Evolutionary conservation across 2,113 vertebrate genomes (phyloP).

Genomic region (Corythoichthys haematopterus): DNA sequence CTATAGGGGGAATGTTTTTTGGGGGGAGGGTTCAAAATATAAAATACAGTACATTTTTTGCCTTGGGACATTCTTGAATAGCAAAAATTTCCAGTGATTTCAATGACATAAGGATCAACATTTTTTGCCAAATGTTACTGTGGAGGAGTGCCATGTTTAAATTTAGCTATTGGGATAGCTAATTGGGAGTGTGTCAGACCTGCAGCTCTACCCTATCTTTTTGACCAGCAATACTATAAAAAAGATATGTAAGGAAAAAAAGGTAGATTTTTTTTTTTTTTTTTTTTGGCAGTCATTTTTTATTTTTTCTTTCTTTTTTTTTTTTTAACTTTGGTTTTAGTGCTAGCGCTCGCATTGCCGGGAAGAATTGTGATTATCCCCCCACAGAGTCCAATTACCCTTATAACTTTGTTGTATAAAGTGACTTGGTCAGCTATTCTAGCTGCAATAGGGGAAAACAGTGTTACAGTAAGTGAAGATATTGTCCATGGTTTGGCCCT

Average conservation of each 20-base stretch:
- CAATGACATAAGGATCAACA: constrained; percentile 27
- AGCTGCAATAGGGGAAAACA: background rate
- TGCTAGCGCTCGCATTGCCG: constrained; percentile 9
- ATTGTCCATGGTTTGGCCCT: constrained; percentile 6
- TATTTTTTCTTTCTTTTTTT: background rate
- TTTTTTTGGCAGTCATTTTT: constrained; percentile 1
- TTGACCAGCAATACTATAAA: constrained; percentile 18
- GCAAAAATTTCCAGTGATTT: constrained; percentile 48
- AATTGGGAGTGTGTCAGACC: constrained; percentile 19
- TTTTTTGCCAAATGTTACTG: constrained; percentile 34
- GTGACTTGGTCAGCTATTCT: constrained; percentile 13
- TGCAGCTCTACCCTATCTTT: constrained; percentile 33
- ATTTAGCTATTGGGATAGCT: constrained; percentile 8
- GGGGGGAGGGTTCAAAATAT: constrained; percentile 34
- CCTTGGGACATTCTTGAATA: constrained; percentile 54
- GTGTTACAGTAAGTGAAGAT: constrained; percentile 13
- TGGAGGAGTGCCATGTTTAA: constrained; percentile 29
- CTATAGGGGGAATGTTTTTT: constrained; percentile 22
- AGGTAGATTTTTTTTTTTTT: constrained; percentile 1
- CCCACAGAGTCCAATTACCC: constrained; percentile 15
- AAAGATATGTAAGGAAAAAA: constrained; percentile 4
- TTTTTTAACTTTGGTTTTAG: constrained; percentile 20
- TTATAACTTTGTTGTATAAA: constrained; percentile 15
- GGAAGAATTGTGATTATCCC: constrained; percentile 22
- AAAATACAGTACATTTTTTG: constrained; percentile 42